These are phyloP conservation scores for Ivindomyrus marchei DNA, from an alignment of 2,113 vertebrate species.

Conservation along the genomic window DNA sequence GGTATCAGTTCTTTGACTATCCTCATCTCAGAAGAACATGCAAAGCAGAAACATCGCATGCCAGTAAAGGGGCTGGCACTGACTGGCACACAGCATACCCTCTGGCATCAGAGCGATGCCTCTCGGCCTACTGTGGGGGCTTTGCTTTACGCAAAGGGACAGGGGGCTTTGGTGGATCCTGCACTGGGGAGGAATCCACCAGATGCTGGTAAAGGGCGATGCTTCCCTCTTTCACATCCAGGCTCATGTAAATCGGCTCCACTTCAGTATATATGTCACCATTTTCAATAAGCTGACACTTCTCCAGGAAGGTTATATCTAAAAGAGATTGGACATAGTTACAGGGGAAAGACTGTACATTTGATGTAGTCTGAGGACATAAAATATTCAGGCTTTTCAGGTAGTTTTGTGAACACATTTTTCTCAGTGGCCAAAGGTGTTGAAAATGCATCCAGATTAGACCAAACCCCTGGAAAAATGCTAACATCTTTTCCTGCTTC, in stretches of 20 bases:
- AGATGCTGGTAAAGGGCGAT: not conserved
- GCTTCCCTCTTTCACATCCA: not conserved
- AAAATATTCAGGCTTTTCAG: not conserved
- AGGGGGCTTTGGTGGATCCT: not conserved
- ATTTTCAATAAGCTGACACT: not conserved
- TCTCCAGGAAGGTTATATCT: not conserved
- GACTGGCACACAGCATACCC: not conserved
- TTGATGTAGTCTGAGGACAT: not conserved
- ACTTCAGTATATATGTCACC: not conserved
- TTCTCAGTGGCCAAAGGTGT: not conserved
- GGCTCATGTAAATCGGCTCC: not conserved
- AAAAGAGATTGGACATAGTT: not conserved
- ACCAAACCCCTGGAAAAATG: not conserved
- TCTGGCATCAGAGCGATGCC: not conserved
- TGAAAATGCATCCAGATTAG: not conserved
- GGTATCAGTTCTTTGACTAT: not conserved
- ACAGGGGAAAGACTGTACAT: not conserved
- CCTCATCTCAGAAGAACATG: not conserved
- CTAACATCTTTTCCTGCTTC: not conserved
- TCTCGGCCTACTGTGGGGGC: not conserved
- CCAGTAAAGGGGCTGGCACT: not conserved
- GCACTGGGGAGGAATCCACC: not conserved
- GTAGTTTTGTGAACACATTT: not conserved
- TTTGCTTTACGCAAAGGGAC: not conserved
- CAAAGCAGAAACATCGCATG: not conserved